Evolutionary conservation across 2,888 invertebrate genomes (phyloP).

Genomic region (Scrobipalpa atriplicella): DNA sequence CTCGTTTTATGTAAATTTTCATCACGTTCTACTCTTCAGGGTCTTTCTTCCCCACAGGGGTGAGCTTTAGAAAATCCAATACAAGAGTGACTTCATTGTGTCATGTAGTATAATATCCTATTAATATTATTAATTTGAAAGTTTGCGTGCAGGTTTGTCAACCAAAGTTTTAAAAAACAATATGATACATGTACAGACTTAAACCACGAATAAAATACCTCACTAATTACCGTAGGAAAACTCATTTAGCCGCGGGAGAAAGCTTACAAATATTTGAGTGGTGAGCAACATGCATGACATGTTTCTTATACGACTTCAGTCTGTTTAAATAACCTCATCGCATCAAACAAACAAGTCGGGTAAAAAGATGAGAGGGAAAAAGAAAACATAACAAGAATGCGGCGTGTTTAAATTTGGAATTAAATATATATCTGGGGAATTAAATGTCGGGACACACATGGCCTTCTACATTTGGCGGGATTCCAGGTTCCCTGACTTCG

Average conservation of each 20-base stretch:
- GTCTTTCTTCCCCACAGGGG: not conserved
- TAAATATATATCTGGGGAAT: conserved; percentile 12
- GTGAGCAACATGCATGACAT: not conserved
- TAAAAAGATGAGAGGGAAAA: conserved; percentile 7
- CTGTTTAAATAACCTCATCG: conserved; percentile 14
- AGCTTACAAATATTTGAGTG: conserved; percentile 7
- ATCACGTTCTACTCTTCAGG: not conserved
- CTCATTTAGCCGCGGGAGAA: not conserved
- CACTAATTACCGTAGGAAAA: not conserved
- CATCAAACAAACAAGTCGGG: not conserved
- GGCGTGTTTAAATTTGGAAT: conserved; percentile 23
- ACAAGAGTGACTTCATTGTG: not conserved
- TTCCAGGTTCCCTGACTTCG: conserved; percentile 35
- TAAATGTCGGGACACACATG: conserved; percentile 31
- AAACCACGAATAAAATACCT: too few relatives aligned
- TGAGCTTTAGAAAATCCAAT: not conserved
- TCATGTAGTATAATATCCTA: not conserved
- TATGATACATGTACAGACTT: too few relatives aligned
- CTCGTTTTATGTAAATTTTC: conserved; percentile 12
- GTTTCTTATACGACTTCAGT: not conserved
- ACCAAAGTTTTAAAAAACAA: too few relatives aligned
- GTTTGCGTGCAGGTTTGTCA: too few relatives aligned
- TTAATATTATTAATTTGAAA: too few relatives aligned
- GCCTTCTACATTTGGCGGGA: conserved; percentile 38
- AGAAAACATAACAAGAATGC: conserved; percentile 12